A percentile compares a stretch with the other conserved stretches of the same genome.
These are phyloP conservation scores for Mustela lutreola DNA, from an alignment of 2,113 vertebrate genomes.

Conservation along the genomic window DNA sequence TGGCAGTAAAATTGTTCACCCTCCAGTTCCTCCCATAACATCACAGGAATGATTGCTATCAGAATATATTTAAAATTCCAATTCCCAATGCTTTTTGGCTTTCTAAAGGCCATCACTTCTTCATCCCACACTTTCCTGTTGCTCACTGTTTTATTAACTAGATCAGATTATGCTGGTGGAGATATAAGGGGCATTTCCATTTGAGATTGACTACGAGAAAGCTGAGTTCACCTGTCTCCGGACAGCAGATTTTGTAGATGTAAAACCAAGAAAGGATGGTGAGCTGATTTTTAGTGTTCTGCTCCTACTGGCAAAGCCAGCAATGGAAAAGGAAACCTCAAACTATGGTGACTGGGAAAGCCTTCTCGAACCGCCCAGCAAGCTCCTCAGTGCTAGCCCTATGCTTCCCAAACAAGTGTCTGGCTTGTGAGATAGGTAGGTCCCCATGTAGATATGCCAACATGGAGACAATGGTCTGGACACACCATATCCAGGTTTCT, in stretches of 20 bases:
- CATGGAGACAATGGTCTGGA: background rate
- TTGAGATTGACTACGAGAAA: background rate
- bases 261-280: background rate
- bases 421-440: background rate
- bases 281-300: background rate
- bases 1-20: background rate
- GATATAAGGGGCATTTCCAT: conserved; percentile 49
- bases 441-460: fast-evolving
- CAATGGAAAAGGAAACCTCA: background rate
- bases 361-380: background rate
- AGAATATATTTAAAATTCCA: conserved; percentile 40
- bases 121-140: background rate
- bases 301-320: conserved; percentile 2
- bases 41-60: background rate
- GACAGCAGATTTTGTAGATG: background rate
- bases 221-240: conserved; percentile 10
- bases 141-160: conserved; percentile 43
- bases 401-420: background rate
- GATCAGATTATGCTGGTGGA: conserved; percentile 28
- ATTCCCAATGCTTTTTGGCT: conserved; percentile 12
- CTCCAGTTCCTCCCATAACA: background rate
- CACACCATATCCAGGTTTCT: background rate
- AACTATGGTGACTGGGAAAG: background rate
- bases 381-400: background rate
- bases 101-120: conserved; percentile 8